These are phyloP conservation scores for Erpornis zantholeuca DNA, from an alignment of 2,113 vertebrate genomes.

Conservation along the genomic window DNA sequence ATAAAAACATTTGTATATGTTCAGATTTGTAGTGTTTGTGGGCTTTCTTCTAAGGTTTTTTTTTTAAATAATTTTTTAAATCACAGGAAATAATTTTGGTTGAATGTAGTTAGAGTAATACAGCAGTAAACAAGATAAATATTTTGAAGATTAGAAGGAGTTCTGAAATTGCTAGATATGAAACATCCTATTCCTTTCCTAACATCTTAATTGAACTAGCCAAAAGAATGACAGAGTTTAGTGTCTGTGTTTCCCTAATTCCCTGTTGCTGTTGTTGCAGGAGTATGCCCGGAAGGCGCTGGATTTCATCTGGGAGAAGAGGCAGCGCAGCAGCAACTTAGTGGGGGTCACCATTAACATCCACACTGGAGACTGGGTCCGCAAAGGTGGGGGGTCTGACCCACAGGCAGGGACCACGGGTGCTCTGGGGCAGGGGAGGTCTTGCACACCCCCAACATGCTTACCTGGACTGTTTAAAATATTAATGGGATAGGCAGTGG, in stretches of 20 bases:
- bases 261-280: slow-evolving; percentile 67
- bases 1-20: background rate
- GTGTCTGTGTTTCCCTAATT: background rate
- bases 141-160: background rate
- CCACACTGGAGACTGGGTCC: slow-evolving; percentile 96
- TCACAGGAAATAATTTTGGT: background rate
- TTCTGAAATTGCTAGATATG: background rate
- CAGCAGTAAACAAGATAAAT: background rate
- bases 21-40: background rate
- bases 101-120: background rate
- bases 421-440: background rate
- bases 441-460: background rate
- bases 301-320: slow-evolving; percentile 98
- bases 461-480: accelerated
- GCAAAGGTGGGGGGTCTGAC: slow-evolving; percentile 70
- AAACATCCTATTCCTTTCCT: background rate
- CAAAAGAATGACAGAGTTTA: background rate
- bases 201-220: background rate
- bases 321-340: slow-evolving; percentile 96
- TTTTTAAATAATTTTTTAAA: background rate
- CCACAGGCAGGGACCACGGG: background rate
- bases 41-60: background rate
- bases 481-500: background rate
- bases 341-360: slow-evolving; percentile 98
- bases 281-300: slow-evolving; percentile 92